Evolutionary conservation across 1,140 invertebrate species (phyloP).

Genomic region (Dendrolimus kikuchii): DNA sequence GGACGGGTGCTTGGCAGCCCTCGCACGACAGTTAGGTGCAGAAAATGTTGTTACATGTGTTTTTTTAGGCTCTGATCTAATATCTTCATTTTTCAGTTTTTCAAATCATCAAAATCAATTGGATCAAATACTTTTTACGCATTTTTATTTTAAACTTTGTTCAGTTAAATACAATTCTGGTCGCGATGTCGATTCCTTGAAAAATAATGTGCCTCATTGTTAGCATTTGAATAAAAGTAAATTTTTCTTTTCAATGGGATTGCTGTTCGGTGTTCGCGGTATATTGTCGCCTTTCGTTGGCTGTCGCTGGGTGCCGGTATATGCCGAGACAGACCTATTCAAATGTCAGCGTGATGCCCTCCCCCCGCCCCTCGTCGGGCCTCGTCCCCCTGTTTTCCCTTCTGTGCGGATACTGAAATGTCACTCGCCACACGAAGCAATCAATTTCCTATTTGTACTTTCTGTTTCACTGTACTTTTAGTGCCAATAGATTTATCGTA

Average conservation of each 20-base stretch:
- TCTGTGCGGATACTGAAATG: constrained; percentile 55
- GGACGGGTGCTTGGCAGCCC: too few species aligned
- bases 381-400: constrained; percentile 19
- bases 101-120: too few species aligned
- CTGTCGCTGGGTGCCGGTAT: constrained; percentile 60
- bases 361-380: constrained; percentile 16
- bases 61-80: too few species aligned
- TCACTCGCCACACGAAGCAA: constrained; percentile 67
- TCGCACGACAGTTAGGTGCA: too few species aligned
- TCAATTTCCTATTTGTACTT: constrained; percentile 70
- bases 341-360: constrained; percentile 61
- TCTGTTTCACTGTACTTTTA: constrained; percentile 41
- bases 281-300: constrained; percentile 64
- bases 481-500: constrained; percentile 54
- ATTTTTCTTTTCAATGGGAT: constrained; percentile 63
- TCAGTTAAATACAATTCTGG: too few species aligned
- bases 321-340: constrained; percentile 64
- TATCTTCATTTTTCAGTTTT: too few species aligned
- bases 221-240: constrained; percentile 53
- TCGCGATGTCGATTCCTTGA: constrained; percentile 13
- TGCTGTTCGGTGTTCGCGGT: constrained; percentile 51
- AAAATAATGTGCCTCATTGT: constrained; percentile 54
- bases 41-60: too few species aligned
- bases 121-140: too few species aligned
- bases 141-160: too few species aligned